phyloP scores from a whole-genome alignment of 2,888 invertebrate genomes.

The Tiphia femorata region DNA sequence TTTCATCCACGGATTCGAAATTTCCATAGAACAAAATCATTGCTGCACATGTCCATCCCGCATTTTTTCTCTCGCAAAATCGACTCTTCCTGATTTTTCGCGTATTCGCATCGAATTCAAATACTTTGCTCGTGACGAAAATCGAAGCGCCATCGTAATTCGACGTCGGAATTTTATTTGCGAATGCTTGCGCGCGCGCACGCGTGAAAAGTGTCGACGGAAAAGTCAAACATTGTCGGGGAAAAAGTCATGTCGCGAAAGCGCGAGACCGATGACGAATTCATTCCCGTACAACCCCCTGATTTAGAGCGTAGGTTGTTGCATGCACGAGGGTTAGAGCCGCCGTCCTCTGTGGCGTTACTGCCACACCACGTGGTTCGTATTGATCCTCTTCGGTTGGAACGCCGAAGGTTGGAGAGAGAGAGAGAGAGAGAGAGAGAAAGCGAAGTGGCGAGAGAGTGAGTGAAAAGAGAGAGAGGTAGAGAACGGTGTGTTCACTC shows the following conservation, averaged over 20 bases:
- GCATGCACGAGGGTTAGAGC: slow-evolving; percentile 49
- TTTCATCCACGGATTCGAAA: no score
- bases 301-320: slow-evolving; percentile 40
- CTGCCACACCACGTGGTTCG: slow-evolving; percentile 65
- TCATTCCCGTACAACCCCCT: slow-evolving; percentile 9
- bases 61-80: no score
- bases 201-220: no score
- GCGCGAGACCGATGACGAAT: slow-evolving; percentile 14
- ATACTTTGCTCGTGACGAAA: no score
- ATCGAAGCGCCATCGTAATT: no score
- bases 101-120: no score
- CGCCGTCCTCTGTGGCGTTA: slow-evolving; percentile 51
- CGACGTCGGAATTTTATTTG: no score
- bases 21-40: no score
- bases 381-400: slow-evolving; percentile 65
- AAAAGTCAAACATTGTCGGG: slow-evolving; percentile 1
- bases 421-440: slow-evolving; percentile 12
- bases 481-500: slow-evolving; percentile 37
- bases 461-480: slow-evolving; percentile 16
- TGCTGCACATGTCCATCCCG: no score
- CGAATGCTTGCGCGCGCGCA: background rate
- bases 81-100: no score
- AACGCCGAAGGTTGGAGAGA: slow-evolving; percentile 50
- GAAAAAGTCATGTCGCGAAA: slow-evolving; percentile 2
- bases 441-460: slow-evolving; percentile 37